These are phyloP conservation scores for Tenthredo amoena DNA, from an alignment of 2,888 invertebrate species.

Conservation along the genomic window DNA sequence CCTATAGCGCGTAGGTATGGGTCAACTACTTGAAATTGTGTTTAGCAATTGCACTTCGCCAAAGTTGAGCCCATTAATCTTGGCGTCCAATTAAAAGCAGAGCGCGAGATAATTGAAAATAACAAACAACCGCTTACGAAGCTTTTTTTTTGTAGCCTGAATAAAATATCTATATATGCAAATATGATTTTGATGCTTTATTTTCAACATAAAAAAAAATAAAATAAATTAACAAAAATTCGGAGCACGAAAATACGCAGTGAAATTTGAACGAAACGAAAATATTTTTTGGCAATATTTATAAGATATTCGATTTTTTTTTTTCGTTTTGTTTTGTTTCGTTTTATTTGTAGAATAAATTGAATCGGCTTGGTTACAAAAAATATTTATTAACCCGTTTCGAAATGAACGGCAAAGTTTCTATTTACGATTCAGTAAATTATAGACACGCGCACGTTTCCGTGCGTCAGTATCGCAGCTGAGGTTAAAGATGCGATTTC, in stretches of 20 bases:
- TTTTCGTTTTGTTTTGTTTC: no score
- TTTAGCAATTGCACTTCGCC: constrained; percentile 36
- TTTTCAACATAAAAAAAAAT: not conserved
- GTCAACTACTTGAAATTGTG: constrained; percentile 34
- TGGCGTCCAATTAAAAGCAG: constrained; percentile 37
- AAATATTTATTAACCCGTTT: not conserved
- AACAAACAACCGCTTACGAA: constrained; percentile 47
- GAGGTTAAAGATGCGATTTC: not conserved
- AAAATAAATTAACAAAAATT: not conserved
- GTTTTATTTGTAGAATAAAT: not conserved
- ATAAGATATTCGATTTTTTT: not conserved
- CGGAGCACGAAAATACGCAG: not conserved
- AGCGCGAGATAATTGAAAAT: constrained; percentile 47
- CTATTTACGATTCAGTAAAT: not conserved
- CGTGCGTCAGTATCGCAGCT: not conserved
- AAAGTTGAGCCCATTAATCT: constrained; percentile 47
- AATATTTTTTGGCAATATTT: not conserved
- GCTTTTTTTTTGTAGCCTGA: constrained; percentile 15
- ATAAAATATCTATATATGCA: constrained; percentile 13
- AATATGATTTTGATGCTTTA: not conserved
- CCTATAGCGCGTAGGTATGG: not conserved
- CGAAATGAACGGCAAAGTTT: not conserved
- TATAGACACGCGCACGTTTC: constrained; percentile 29
- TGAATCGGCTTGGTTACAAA: not conserved
- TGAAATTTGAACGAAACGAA: not conserved